These are phyloP conservation scores for Hippopotamyrus pictus DNA, from an alignment of 2,797 vertebrate genomes.

Conservation along the genomic window DNA sequence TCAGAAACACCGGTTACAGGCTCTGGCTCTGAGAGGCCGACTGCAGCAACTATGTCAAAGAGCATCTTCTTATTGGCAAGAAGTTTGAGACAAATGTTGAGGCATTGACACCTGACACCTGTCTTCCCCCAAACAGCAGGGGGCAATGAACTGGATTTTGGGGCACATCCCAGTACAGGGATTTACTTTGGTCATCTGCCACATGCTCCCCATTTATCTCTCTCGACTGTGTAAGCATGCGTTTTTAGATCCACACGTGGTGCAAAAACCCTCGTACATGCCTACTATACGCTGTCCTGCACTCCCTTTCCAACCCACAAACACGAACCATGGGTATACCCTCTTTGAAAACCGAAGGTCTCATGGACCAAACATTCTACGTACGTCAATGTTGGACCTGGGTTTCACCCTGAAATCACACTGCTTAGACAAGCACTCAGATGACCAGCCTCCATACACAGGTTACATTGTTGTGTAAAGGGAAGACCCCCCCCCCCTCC, in stretches of 20 bases:
- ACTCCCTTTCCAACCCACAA: not conserved
- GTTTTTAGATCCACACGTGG: not conserved
- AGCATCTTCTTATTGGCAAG: not conserved
- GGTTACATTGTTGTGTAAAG: not conserved
- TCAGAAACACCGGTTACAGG: not conserved
- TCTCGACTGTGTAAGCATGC: not conserved
- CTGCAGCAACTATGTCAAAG: not conserved
- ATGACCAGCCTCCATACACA: not conserved
- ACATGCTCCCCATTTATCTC: not conserved
- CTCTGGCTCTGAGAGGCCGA: not conserved
- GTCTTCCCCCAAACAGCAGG: not conserved
- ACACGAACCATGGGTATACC: not conserved
- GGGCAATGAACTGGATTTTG: not conserved
- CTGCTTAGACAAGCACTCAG: not conserved
- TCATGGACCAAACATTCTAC: not conserved
- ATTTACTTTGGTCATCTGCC: not conserved
- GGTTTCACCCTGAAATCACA: not conserved
- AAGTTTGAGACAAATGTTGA: conserved; percentile 10
- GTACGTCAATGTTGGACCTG: not conserved
- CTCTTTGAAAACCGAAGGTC: not conserved
- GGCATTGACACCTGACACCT: not conserved
- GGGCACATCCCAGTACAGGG: not conserved
- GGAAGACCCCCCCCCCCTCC: not conserved
- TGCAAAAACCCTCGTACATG: not conserved
- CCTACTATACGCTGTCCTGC: not conserved